Evolutionary conservation across 2,113 vertebrate species (phyloP).

Genomic region (Cyprinus carpio): DNA sequence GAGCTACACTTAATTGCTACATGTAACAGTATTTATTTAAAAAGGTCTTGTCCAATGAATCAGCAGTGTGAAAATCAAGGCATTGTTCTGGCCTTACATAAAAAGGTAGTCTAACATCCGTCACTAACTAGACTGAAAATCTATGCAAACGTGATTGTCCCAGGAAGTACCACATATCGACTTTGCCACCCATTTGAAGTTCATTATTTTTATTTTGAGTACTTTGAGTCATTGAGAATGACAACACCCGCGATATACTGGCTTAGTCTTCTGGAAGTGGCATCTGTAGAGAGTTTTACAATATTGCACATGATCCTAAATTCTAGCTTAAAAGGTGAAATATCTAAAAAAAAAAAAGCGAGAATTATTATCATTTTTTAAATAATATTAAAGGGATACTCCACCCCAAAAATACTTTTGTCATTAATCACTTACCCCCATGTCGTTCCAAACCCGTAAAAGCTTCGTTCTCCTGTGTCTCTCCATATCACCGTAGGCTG

Average conservation of each 20-base stretch:
- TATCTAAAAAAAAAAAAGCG: not conserved
- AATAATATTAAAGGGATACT: too few species aligned
- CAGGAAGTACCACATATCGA: constrained; percentile 10
- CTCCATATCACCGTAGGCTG: too few species aligned
- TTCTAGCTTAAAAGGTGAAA: constrained; percentile 1
- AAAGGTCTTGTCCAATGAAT: not conserved
- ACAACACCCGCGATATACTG: not conserved
- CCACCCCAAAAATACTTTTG: too few species aligned
- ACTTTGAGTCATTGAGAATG: not conserved
- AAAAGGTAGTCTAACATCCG: not conserved
- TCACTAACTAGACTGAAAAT: not conserved
- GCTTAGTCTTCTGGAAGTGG: not conserved
- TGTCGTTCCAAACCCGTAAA: too few species aligned
- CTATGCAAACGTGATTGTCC: not conserved
- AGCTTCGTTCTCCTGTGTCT: too few species aligned
- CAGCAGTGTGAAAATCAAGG: not conserved
- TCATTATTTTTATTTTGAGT: not conserved
- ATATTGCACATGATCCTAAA: constrained; percentile 26
- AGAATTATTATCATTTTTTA: not conserved
- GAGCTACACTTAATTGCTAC: not conserved
- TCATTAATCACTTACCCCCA: too few species aligned
- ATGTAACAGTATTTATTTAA: not conserved
- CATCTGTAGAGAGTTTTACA: not conserved
- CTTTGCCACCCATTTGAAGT: not conserved
- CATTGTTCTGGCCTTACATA: not conserved